Conservation (phyloP, 2,888 invertebrate species). For the Zygaena filipendulae region DNA sequence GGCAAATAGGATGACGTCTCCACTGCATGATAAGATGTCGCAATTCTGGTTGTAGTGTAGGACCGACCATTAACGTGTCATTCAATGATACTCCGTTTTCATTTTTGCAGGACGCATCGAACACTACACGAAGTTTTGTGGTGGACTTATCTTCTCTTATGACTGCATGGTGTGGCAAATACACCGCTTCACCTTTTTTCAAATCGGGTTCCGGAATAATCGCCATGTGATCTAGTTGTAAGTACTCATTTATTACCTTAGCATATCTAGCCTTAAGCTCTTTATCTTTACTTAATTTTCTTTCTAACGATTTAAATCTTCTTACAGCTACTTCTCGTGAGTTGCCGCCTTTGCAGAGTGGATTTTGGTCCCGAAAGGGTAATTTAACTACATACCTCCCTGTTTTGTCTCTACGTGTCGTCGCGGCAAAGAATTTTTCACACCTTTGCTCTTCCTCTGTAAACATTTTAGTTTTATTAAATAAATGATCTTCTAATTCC, state of each 20-base stretch:
- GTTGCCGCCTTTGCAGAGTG: conserved; percentile 11
- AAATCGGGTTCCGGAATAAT: no score
- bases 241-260: conserved; percentile 9
- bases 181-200: conserved; percentile 1
- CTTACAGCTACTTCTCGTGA: conserved; percentile 5
- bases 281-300: conserved; percentile 4
- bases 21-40: conserved; percentile 16
- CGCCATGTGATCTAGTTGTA: conserved; percentile 8
- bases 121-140: conserved; percentile 3
- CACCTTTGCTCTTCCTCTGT: neutral
- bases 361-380: conserved; percentile 16
- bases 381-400: conserved; percentile 13
- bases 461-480: neutral
- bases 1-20: conserved; percentile 5
- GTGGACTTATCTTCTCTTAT: no score
- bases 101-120: conserved; percentile 7
- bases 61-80: conserved; percentile 12
- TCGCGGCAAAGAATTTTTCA: neutral
- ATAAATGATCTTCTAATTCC: neutral
- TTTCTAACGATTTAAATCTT: conserved; percentile 6
- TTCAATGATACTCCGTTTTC: conserved; percentile 14
- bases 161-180: conserved; percentile 3
- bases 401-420: no score
- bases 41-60: conserved; percentile 16
- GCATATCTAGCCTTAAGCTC: conserved; percentile 5